These are phyloP conservation scores for Drosophila murphyi DNA, from an alignment of 1,140 invertebrate species.

Conservation along the genomic window DNA sequence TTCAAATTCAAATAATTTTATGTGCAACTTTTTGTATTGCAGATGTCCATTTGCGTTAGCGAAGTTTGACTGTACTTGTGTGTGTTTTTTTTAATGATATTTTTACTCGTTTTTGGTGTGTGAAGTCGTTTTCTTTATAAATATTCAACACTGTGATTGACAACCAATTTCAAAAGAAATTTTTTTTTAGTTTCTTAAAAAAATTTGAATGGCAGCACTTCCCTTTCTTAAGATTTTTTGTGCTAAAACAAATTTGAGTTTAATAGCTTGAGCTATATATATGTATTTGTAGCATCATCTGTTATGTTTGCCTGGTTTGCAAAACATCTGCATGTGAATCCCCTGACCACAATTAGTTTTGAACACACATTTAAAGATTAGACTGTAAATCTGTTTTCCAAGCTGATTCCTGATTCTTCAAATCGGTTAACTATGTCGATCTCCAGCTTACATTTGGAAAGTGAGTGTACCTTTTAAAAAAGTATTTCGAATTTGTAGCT, in stretches of 20 bases:
- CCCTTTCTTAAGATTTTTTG: slow-evolving; percentile 8
- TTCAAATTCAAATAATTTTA: no score
- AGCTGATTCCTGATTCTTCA: no score
- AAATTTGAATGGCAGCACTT: slow-evolving; percentile 32
- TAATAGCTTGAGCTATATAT: slow-evolving; percentile 7
- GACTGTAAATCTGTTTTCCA: no score
- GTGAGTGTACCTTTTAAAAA: no score
- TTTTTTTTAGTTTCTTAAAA: slow-evolving; percentile 3
- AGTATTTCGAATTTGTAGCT: no score
- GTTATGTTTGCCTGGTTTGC: no score
- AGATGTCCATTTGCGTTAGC: neutral
- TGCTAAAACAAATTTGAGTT: slow-evolving; percentile 18
- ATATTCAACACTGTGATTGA: slow-evolving; percentile 47
- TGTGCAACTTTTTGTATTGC: no score
- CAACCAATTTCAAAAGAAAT: slow-evolving; percentile 23
- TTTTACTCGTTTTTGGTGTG: slow-evolving; percentile 52
- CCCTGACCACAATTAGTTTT: no score
- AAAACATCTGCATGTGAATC: no score
- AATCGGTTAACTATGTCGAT: no score
- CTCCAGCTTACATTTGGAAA: no score
- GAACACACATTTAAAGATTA: no score
- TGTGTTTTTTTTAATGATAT: slow-evolving; percentile 23
- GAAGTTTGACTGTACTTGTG: neutral
- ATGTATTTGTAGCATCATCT: neutral
- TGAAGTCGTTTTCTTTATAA: slow-evolving; percentile 49